Percentiles rank a stretch among this genome's conserved stretches.
Evolutionary conservation across 2,797 vertebrate species (phyloP).

Genomic region (Dermochelys coriacea): DNA sequence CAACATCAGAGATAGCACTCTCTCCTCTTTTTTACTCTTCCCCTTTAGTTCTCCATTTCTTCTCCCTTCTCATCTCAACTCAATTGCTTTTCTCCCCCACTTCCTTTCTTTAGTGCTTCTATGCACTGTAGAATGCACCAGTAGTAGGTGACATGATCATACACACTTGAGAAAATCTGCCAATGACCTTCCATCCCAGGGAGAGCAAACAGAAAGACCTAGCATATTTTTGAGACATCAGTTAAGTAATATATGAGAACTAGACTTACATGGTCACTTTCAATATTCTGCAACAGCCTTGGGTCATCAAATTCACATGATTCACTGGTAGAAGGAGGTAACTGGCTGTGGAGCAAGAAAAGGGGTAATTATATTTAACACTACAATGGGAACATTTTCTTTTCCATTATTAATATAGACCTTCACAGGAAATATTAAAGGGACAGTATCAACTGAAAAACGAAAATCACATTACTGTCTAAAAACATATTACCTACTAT

Average conservation of each 20-base stretch:
- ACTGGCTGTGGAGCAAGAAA: conserved; percentile 83
- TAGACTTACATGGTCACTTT: conserved; percentile 90
- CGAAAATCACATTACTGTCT: background rate
- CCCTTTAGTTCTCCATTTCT: background rate
- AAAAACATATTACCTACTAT: background rate
- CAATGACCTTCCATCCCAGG: background rate
- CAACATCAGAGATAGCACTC: background rate
- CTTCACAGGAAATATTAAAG: background rate
- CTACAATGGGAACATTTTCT: background rate
- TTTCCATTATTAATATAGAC: background rate
- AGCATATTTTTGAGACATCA: background rate
- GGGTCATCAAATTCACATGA: conserved; percentile 98
- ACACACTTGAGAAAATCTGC: background rate
- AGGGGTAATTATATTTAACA: background rate
- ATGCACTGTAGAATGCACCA: background rate
- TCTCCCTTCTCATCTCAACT: background rate
- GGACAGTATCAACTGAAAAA: background rate
- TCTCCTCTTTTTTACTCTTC: background rate
- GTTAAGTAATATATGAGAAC: background rate
- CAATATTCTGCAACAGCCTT: conserved; percentile 94
- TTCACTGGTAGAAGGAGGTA: conserved; percentile 88
- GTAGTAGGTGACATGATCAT: background rate
- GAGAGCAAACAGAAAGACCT: background rate
- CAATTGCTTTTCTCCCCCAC: background rate
- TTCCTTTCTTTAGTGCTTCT: background rate